Conservation (phyloP, 2,797 vertebrate genomes). For the Crocodylus rhombifer region DNA sequence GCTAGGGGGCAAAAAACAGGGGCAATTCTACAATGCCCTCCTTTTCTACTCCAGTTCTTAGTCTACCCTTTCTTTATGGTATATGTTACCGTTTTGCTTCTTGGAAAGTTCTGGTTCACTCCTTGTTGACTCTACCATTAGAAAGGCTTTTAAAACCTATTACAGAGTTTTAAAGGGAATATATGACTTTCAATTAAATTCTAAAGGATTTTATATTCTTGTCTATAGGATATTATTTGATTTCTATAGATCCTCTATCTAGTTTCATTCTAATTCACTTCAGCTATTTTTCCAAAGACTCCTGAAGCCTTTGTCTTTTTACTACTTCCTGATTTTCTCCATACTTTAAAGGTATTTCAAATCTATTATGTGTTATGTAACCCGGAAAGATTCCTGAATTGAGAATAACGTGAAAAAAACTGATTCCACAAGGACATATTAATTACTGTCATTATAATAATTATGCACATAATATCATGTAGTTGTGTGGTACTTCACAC, state of each 20-base stretch:
- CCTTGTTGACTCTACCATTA: background rate
- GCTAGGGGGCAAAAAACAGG: background rate
- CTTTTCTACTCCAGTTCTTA: background rate
- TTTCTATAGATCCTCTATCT: background rate
- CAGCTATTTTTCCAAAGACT: background rate
- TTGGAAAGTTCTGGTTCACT: background rate
- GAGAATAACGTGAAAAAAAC: background rate
- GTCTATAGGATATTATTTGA: background rate
- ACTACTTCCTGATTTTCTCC: background rate
- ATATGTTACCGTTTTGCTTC: background rate
- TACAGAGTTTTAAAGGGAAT: background rate
- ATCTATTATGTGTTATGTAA: background rate
- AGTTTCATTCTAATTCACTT: background rate
- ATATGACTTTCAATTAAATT: background rate
- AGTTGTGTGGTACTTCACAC: background rate
- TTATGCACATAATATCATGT: background rate
- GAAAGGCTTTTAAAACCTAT: background rate
- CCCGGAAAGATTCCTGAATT: background rate
- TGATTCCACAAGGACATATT: background rate
- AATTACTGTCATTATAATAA: background rate
- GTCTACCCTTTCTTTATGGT: background rate
- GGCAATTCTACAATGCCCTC: background rate
- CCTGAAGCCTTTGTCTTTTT: background rate
- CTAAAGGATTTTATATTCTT: background rate
- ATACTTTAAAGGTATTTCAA: background rate